Evolutionary conservation across 2,888 invertebrate species (phyloP), one percentile per base, ranked within the genome.

Genomic region (Penaeus monodon): DNA sequence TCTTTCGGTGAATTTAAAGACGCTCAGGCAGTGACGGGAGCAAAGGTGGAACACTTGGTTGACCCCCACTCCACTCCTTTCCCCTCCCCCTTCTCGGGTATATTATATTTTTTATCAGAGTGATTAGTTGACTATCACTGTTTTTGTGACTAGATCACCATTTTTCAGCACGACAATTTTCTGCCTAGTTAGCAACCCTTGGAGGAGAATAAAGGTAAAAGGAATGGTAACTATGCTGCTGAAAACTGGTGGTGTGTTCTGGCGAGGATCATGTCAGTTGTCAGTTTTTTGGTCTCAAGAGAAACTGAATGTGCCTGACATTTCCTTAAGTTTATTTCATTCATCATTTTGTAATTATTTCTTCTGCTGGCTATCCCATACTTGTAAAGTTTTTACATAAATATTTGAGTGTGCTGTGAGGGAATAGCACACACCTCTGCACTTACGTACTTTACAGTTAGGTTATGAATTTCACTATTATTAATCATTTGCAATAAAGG

Each of bases 331-430:
- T 81, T 33, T 68, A 66, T 81, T 70, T 81, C 57, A 44, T 81
- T 81, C 57, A 70, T 77, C 73, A 49, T 81, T 81, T 81, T 81
- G 81, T 81, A 81, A 81, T 70, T 81, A 81, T 81, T 77, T 73
- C 81, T 81, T 81, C 81, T 81, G 73, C 68, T 17, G 27, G 73
- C 81, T 81, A 81, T 81, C 81, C 77, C 57, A 14, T 81, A 68
- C 81, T 81, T 44, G 68, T 81, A 73, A 81, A 81, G 66, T 77
- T 77, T 22, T 66, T 81, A 49, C 81, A 81, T 44, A 12, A 38
- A 57, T 65, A 49, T 63, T 57, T 49, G 27, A 14, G 57, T 17
- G 81, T 44, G 66, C 7, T 70, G 49, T 81, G 81, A 44, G 27
- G 27, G n/a, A 57, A 44, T 33, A 17, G 80, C 68, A 63, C 68